Conservation (phyloP, 2,113 vertebrate genomes). For the Arizona elegans region DNA sequence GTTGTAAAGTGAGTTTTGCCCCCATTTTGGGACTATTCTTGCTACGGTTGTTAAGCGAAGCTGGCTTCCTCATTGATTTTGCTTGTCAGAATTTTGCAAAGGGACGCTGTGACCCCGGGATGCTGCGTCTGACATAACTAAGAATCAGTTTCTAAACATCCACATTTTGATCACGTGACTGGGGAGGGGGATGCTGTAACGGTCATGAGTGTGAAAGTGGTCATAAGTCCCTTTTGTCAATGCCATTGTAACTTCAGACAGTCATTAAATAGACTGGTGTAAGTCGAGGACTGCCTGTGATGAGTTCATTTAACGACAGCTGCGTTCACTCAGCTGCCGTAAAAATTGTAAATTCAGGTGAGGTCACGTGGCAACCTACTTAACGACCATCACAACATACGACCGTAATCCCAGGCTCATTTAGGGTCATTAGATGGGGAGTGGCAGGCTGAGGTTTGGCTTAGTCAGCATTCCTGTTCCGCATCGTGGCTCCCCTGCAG, state of each 20-base stretch:
- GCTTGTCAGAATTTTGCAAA: neutral
- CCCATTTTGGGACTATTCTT: neutral
- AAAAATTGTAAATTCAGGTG: neutral
- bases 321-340: no score
- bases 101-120: fast-evolving
- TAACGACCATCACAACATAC: no score
- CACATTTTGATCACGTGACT: no score
- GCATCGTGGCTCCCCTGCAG: no score
- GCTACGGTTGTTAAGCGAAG: neutral
- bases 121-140: no score
- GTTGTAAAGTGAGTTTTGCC: neutral
- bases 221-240: neutral
- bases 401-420: no score
- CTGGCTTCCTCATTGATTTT: neutral
- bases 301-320: no score
- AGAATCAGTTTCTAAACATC: no score
- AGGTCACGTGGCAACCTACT: no score
- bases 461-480: neutral
- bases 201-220: no score
- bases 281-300: no score
- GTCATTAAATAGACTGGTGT: no score
- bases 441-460: neutral
- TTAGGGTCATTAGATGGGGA: neutral
- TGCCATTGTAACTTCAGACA: neutral
- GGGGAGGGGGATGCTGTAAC: fast-evolving